Conservation (phyloP, 2,113 vertebrate genomes). For the Gavia stellata region DNA sequence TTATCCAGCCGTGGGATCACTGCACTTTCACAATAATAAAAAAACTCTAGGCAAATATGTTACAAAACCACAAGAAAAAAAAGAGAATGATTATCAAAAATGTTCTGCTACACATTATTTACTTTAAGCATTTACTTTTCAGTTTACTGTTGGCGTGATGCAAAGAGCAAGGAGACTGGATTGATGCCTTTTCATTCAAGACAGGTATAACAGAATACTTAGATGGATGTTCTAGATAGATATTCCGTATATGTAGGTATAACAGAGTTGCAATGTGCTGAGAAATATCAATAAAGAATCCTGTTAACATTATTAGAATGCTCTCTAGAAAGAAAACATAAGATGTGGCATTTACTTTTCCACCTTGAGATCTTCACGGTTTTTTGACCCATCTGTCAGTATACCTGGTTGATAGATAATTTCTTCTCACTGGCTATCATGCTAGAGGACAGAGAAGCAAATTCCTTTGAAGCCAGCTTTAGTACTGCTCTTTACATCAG, state of each 20-base stretch:
- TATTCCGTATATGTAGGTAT: background rate
- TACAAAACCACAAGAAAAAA: background rate
- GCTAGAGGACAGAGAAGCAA: constrained; percentile 3
- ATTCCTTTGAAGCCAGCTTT: background rate
- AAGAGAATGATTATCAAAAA: background rate
- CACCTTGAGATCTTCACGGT: background rate
- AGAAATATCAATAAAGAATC: background rate
- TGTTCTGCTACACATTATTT: background rate
- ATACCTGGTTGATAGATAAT: background rate
- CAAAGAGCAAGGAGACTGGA: background rate
- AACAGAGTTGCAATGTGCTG: background rate
- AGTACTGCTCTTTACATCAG: background rate
- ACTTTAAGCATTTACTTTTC: background rate
- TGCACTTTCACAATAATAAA: background rate
- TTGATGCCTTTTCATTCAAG: background rate
- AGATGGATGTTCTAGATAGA: background rate
- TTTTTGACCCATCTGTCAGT: background rate
- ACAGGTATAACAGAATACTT: background rate
- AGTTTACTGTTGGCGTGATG: background rate
- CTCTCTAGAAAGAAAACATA: background rate
- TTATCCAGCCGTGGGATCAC: background rate
- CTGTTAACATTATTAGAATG: background rate
- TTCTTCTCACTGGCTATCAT: background rate
- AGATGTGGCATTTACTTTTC: background rate
- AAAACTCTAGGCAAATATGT: background rate